These are phyloP conservation scores for Gonatopus flavifemur DNA, from an alignment of 1,140 invertebrate species.

Conservation along the genomic window DNA sequence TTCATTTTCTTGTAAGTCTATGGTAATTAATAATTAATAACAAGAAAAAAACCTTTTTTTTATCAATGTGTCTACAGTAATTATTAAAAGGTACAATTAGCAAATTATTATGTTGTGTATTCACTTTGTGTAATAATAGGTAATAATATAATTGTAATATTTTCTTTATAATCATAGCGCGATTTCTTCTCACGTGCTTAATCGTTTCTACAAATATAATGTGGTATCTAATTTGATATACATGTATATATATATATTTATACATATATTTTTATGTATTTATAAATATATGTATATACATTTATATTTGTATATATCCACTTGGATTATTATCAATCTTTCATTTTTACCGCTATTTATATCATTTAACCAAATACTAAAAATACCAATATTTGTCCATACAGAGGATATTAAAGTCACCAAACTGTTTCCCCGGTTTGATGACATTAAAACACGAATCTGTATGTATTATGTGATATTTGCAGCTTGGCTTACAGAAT, in stretches of 20 bases:
- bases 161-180: constrained; percentile 54
- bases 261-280: constrained; percentile 21
- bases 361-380: constrained; percentile 55
- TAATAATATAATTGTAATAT: constrained; percentile 58
- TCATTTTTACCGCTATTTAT: constrained; percentile 52
- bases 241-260: constrained; percentile 8
- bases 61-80: constrained; percentile 58
- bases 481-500: constrained; percentile 44
- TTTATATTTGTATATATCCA: constrained; percentile 43
- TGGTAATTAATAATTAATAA: constrained; percentile 57
- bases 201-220: constrained; percentile 58
- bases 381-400: constrained; percentile 55
- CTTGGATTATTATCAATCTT: constrained; percentile 54
- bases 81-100: constrained; percentile 61
- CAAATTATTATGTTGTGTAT: constrained; percentile 60
- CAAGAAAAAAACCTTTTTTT: constrained; percentile 57
- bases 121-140: constrained; percentile 59
- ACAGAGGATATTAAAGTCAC: constrained; percentile 39
- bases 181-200: constrained; percentile 50
- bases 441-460: constrained; percentile 36
- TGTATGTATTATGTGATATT: constrained; percentile 43
- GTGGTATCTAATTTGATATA: constrained; percentile 49
- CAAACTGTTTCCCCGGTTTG: constrained; percentile 23
- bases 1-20: constrained; percentile 56
- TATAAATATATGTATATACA: constrained; percentile 6